These are phyloP conservation scores for Acomys russatus DNA, from an alignment of 2,797 vertebrate genomes.

Conservation along the genomic window DNA sequence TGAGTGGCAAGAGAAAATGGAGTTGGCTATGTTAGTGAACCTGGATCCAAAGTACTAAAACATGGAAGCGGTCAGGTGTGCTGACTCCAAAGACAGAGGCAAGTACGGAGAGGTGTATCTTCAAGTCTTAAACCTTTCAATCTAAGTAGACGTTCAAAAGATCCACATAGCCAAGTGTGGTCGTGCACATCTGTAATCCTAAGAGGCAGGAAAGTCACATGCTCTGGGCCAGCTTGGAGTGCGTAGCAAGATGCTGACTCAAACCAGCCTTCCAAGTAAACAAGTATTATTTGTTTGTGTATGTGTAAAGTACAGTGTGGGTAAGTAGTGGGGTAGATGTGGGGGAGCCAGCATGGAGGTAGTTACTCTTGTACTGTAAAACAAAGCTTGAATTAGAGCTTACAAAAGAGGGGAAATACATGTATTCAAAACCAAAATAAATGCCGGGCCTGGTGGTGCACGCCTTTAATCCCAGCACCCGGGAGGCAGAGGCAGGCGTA, in stretches of 20 bases:
- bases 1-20: neutral
- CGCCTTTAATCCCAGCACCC: no score
- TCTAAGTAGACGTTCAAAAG: constrained; percentile 53
- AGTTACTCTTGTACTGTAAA: neutral
- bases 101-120: neutral
- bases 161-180: neutral
- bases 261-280: neutral
- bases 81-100: neutral
- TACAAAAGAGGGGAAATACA: neutral
- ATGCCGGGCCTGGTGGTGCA: no score
- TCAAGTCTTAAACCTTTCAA: constrained; percentile 14
- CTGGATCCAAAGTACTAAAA: neutral
- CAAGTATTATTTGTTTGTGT: neutral
- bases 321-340: neutral
- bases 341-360: neutral
- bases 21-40: neutral
- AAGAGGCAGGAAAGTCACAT: neutral
- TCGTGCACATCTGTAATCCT: neutral
- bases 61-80: neutral
- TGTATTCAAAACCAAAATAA: neutral
- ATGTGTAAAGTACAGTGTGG: neutral
- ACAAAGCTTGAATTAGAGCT: neutral
- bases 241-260: neutral
- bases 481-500: no score
- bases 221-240: neutral